Conservation (phyloP, 2,888 invertebrate species). For the Drosophila quinaria region DNA sequence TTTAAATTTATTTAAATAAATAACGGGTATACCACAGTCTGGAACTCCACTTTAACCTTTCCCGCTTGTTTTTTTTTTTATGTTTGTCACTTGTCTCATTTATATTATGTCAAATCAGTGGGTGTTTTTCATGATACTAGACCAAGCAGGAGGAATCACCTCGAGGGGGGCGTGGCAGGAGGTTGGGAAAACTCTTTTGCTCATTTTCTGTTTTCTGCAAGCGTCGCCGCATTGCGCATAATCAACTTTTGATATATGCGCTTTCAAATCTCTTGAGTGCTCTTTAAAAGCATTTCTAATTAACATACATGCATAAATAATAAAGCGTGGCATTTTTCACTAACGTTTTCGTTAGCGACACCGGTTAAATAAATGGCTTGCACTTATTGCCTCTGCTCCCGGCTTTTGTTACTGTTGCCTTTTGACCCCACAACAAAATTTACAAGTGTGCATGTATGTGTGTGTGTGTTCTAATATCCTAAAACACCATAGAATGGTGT, state of each 20-base stretch:
- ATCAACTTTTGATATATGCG: slow-evolving; percentile 80
- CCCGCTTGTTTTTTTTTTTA: slow-evolving; percentile 43
- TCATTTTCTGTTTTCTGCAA: slow-evolving; percentile 55
- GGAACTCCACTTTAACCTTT: no score
- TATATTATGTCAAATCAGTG: slow-evolving; percentile 75
- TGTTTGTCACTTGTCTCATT: slow-evolving; percentile 76
- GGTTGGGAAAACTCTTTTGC: slow-evolving; percentile 39
- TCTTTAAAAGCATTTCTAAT: slow-evolving; percentile 79
- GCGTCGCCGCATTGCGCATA: slow-evolving; percentile 59
- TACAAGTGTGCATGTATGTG: background rate
- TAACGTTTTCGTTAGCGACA: slow-evolving; percentile 35
- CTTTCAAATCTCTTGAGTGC: slow-evolving; percentile 76
- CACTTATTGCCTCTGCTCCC: slow-evolving; percentile 56
- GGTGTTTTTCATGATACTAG: slow-evolving; percentile 58
- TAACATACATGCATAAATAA: slow-evolving; percentile 80
- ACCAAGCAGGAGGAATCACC: slow-evolving; percentile 8
- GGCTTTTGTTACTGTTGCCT: slow-evolving; percentile 10
- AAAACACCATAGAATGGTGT: slow-evolving; percentile 18
- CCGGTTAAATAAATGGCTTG: slow-evolving; percentile 59
- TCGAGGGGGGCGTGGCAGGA: background rate
- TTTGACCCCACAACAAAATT: slow-evolving; percentile 9
- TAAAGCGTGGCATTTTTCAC: slow-evolving; percentile 62
- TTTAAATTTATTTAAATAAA: no score
- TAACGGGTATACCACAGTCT: no score
- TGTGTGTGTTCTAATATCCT: slow-evolving; percentile 18